Conservation (phyloP, 2,113 vertebrate species). For the Eretmochelys imbricata region DNA sequence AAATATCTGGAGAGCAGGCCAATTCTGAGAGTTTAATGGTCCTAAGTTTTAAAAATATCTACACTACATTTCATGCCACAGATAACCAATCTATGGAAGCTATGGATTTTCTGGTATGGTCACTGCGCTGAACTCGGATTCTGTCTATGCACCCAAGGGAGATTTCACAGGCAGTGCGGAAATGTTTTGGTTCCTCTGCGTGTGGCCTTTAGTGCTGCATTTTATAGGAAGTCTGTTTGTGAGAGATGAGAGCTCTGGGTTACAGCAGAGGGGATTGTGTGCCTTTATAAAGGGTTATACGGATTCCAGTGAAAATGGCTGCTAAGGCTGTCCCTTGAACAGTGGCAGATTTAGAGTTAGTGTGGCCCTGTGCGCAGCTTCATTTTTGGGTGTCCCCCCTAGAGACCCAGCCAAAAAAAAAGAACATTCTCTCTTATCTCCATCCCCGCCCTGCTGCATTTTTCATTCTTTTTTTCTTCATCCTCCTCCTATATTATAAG, state of each 20-base stretch:
- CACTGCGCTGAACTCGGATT: background rate
- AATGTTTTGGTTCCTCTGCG: background rate
- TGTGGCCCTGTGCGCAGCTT: too few species aligned
- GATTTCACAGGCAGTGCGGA: background rate
- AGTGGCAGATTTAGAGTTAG: too few species aligned
- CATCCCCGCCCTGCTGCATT: too few species aligned
- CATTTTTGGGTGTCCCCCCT: too few species aligned
- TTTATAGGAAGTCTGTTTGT: background rate
- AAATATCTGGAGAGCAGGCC: conserved; percentile 54
- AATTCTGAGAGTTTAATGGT: conserved; percentile 49
- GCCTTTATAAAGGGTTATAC: background rate
- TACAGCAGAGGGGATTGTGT: background rate
- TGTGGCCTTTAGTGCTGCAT: fast-evolving
- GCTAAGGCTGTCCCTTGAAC: background rate
- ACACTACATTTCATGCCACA: background rate
- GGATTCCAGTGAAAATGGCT: background rate
- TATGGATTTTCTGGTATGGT: conserved; percentile 53
- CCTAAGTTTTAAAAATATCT: conserved; percentile 55
- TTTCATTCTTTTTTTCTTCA: too few species aligned
- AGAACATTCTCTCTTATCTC: too few species aligned
- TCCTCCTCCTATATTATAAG: too few species aligned
- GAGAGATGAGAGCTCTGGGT: background rate
- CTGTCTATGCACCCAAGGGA: fast-evolving
- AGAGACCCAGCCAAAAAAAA: too few species aligned
- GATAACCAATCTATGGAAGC: conserved; percentile 26